These are phyloP conservation scores for Amphipoea oculea DNA, from an alignment of 2,888 invertebrate species.

Conservation along the genomic window DNA sequence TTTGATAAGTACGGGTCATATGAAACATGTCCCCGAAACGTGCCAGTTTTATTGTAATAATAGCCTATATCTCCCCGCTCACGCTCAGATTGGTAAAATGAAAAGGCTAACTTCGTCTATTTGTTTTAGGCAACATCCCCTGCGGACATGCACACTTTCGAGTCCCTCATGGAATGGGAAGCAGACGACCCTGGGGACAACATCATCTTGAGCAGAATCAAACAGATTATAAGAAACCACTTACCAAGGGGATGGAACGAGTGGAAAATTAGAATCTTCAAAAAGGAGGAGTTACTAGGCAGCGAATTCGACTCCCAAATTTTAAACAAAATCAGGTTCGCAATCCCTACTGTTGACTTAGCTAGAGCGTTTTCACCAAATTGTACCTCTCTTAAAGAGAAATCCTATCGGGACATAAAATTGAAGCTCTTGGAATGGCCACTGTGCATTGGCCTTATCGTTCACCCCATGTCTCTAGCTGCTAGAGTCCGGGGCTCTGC, in stretches of 20 bases:
- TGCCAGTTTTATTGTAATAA: neutral
- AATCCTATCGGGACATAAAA: conserved; percentile 17
- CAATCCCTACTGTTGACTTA: conserved; percentile 8
- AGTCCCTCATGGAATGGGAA: conserved; percentile 10
- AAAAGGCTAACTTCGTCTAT: conserved; percentile 12
- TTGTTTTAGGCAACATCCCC: conserved; percentile 3
- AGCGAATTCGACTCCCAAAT: conserved; percentile 3
- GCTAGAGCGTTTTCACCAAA: conserved; percentile 5
- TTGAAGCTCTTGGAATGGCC: conserved; percentile 11
- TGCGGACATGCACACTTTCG: neutral
- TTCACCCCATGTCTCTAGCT: conserved; percentile 11
- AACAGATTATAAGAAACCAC: neutral
- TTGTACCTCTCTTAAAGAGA: conserved; percentile 1
- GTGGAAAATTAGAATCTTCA: neutral
- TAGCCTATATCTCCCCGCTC: conserved; percentile 5
- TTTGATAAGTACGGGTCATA: too few species aligned
- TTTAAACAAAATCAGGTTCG: conserved; percentile 16
- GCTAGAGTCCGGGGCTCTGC: conserved; percentile 9
- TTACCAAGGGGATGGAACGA: conserved; percentile 12
- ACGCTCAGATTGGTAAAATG: conserved; percentile 1
- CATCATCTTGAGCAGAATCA: conserved; percentile 6
- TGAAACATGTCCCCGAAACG: neutral
- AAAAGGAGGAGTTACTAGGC: conserved; percentile 8
- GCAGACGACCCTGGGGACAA: neutral
- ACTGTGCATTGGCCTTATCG: conserved; percentile 9